Evolutionary conservation across 2,113 vertebrate genomes (phyloP).

Genomic region (Cichladusa arquata): DNA sequence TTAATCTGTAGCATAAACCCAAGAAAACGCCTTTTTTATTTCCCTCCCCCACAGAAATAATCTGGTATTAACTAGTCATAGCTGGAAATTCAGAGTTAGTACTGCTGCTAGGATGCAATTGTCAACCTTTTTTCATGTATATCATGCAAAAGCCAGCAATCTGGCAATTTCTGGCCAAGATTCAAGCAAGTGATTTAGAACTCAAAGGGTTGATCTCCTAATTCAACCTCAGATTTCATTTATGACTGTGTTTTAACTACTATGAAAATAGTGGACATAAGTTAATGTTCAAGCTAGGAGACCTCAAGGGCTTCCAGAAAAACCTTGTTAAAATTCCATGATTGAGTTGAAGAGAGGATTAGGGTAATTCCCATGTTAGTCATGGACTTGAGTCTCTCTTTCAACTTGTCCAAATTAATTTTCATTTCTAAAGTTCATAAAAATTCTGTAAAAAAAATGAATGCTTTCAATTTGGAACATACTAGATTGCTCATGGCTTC

Average conservation of each 20-base stretch:
- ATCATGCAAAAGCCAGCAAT: background rate
- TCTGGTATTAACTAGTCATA: background rate
- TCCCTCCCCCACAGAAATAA: background rate
- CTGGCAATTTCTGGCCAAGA: background rate
- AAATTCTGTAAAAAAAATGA: constrained; percentile 31
- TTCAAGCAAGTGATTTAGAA: background rate
- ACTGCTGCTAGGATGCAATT: background rate
- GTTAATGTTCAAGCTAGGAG: constrained; percentile 17
- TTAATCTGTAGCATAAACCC: background rate
- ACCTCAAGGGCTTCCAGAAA: constrained; percentile 53
- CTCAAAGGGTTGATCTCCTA: background rate
- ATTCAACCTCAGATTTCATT: background rate
- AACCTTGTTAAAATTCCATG: constrained; percentile 59
- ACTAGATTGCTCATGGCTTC: background rate
- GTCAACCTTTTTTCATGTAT: background rate
- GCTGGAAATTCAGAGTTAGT: background rate
- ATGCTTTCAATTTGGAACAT: constrained; percentile 36
- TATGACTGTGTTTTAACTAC: background rate
- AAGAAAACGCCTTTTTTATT: background rate
- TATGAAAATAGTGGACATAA: constrained; percentile 20
- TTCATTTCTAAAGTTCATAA: constrained; percentile 40
- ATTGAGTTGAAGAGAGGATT: constrained; percentile 57
- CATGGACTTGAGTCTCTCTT: constrained; percentile 61
- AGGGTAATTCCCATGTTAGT: constrained; percentile 60
- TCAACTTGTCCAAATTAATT: constrained; percentile 66